Evolutionary conservation across 2,113 vertebrate species (phyloP).

Genomic region (human): GRCh38 chr4:163514001-163514500

Average conservation of each 20-base stretch:
- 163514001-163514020: not conserved
- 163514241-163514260: not conserved
- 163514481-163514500: not conserved
- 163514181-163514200: not conserved
- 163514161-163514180: constrained; percentile 54
- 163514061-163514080: constrained; percentile 90
- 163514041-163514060: constrained; percentile 25
- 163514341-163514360: not conserved
- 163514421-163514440: not conserved
- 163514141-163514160: constrained; percentile 94
- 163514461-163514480: not conserved
- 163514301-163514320: not conserved
- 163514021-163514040: not conserved
- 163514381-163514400: not conserved
- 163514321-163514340: not conserved
- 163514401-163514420: not conserved
- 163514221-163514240: not conserved
- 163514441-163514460: not conserved
- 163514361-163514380: not conserved
- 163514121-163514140: constrained; percentile 91
- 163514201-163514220: not conserved
- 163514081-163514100: constrained; percentile 94
- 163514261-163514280: not conserved
- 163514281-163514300: not conserved
- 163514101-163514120: constrained; percentile 88